Evolutionary conservation across 2,888 invertebrate genomes (phyloP), one percentile per base, ranked within the genome.

Genomic region (Drosophila nigritarsus): DNA sequence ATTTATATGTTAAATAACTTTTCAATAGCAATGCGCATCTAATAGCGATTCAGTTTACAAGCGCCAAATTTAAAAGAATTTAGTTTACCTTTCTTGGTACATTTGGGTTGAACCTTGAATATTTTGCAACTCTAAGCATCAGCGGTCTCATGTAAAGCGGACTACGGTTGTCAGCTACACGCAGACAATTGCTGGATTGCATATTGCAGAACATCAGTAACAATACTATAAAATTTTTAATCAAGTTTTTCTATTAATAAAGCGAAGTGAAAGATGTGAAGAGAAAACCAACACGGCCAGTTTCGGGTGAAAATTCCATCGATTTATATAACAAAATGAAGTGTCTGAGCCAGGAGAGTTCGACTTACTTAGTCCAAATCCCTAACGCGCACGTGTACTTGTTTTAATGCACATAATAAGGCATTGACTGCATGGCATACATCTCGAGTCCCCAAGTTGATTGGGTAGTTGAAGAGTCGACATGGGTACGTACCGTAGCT

Each of bases 1-100:
- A 42, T 69, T 20, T 29, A 65, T 69, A 70, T 73, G 82, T 81
- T 77, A 70, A 83, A 70, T 86, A 72, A 78, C 73, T 70, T 75
- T 64, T 55, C 42, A 49, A 78, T 78, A 70, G 58, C 55, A 50
- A 60, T 24, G 24, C 36, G 36, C 34, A 53, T 24, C 8, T 53
- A 74, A 34, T 32, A 49, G 8, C 13, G 15, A 34, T 27, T 18
- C 48, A 27, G 9, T 27, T 9, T 18, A 13, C 45, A 45, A 7
- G 7, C 11, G 45, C 45, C 20, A 20, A 45, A 24, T 24, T 15
- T 45, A 24, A 45, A 45, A 20, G 20, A 45, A 15, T 24, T 45
- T 15, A 4, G 13, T 2, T 45, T 24, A 13, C 7, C 13, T 7
- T 20, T 20, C 7, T 45, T 45, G 15, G 2, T 3, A 24, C 3